Base-by-base conservation (phyloP, 2,888 invertebrate genomes). In the Sclerodermus sp. region DNA sequence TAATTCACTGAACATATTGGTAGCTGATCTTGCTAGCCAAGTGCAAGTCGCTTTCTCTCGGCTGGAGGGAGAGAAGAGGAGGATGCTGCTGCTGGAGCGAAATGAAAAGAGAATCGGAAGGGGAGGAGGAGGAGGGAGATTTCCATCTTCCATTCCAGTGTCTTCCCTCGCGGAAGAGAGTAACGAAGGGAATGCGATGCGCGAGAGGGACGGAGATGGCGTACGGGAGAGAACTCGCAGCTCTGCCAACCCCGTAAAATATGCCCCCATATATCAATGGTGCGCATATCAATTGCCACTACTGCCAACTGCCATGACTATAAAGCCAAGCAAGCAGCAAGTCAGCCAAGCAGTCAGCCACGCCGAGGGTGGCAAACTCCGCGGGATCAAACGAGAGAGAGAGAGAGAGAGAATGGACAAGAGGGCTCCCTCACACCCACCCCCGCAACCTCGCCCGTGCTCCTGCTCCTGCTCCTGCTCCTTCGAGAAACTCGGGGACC, bases 271-370 rank as follows among this genome's bases (percentile, higher is more conserved):
- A 67, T 67, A 67, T 66, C 67, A 66, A 63, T 62, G 55, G 60
- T 57, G 55, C 47, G 67, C 60, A 67, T 66, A 66, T 66, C 66
- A 67, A 67, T 67, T 66, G 66, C 67, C 62, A 67, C 66, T 57
- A 63, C 64, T 66, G 66, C 66, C 66, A 66, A 67, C 58, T 62
- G 63, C 61, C 62, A 66, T 66, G 63, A 66, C 67, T 67, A 55
- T 66, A 66, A 66, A 67, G 62, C 58, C 55, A 42, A 51, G 39
- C 23, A 23, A 5, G 3, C 23, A 8, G n/a, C n/a, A n/a, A n/a
- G n/a, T n/a, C n/a, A n/a, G 36, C 41, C 32, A 30, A 30, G 30
- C 59, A n/a, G n/a, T n/a, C 53, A 55, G 50, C 57, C 53, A 54
- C 44, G 40, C 40, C 51, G 52, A 53, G 57, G 55, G 49, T 50